Base-by-base conservation (phyloP, 1,140 invertebrate species). In the Pseudoatta argentina region DNA sequence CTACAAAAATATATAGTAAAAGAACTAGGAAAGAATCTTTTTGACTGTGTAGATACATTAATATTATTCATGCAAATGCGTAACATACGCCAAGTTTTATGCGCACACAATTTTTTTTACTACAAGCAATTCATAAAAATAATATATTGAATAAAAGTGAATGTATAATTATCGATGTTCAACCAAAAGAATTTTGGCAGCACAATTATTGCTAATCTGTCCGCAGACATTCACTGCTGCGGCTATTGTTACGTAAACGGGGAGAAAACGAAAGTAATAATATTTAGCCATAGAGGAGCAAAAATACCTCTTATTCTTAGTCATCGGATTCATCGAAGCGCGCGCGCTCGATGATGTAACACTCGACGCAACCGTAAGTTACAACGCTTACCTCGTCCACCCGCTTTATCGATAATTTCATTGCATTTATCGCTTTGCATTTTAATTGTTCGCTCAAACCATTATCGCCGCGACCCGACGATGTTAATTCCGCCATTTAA, bases 231-330 rank as follows among this genome's bases (percentile, higher is more conserved):
- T 63, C 34, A 24, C 63, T 27, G 61, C 63, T 10, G 77, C n/a
- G 77, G 14, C 63, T 67, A 48, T 61, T 44, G 44, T 83, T 83
- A 44, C 79, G 79, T 48, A 83, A 83, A 83, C 27, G 21, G 8
- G 8, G 79, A 83, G 79, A 83, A 83, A 83, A 83, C 69, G 79
- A 83, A 83, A 83, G 79, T 83, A 73, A 73, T 73, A 73, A 73
- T 73, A 73, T 83, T 83, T 75, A 73, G 55, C 39, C 69, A 61
- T 75, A 75, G 79, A 83, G 79, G 6, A 75, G 79, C 39, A 83
- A 83, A 83, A 73, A 83, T 83, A n/a, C 44, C 14, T 83, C 57
- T 75, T 83, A 73, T 75, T 83, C 79, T 83, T 83, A 83, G 79
- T 83, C 79, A 83, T 75, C 79, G 55, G n/a, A 39, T n/a, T 83